Evolutionary conservation across 2,888 invertebrate genomes (phyloP).

Genomic region (Metalampra italica): DNA sequence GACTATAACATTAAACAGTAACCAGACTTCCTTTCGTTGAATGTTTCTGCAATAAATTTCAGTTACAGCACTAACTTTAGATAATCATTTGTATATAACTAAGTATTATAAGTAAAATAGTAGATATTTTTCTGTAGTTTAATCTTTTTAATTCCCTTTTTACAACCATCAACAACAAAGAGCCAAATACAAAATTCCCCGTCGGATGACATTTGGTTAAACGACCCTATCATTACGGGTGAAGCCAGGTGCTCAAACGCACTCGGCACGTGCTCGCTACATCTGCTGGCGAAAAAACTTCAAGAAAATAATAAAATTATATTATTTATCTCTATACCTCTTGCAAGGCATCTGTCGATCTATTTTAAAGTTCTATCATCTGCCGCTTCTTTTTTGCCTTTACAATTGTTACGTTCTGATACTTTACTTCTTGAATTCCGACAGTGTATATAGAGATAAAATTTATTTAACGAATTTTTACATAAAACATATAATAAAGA

Average conservation of each 20-base stretch:
- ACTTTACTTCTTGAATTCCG: neutral
- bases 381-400: slow-evolving; percentile 23
- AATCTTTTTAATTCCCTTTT: neutral
- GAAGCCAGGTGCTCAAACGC: slow-evolving; percentile 58
- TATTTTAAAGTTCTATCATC: slow-evolving; percentile 44
- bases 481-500: neutral
- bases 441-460: neutral
- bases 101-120: no score
- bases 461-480: neutral
- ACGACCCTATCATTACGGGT: slow-evolving; percentile 48
- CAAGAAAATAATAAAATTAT: slow-evolving; percentile 42
- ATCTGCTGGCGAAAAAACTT: slow-evolving; percentile 59
- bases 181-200: slow-evolving; percentile 14
- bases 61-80: neutral
- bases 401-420: neutral
- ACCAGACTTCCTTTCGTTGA: no score
- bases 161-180: slow-evolving; percentile 4
- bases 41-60: neutral
- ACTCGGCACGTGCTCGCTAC: slow-evolving; percentile 64
- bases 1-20: no score
- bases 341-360: slow-evolving; percentile 53
- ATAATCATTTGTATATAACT: neutral
- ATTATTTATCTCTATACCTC: slow-evolving; percentile 56
- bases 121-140: neutral
- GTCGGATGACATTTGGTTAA: slow-evolving; percentile 33